Evolutionary conservation across 2,113 vertebrate genomes (phyloP).

Genomic region (Anas platyrhynchos): DNA sequence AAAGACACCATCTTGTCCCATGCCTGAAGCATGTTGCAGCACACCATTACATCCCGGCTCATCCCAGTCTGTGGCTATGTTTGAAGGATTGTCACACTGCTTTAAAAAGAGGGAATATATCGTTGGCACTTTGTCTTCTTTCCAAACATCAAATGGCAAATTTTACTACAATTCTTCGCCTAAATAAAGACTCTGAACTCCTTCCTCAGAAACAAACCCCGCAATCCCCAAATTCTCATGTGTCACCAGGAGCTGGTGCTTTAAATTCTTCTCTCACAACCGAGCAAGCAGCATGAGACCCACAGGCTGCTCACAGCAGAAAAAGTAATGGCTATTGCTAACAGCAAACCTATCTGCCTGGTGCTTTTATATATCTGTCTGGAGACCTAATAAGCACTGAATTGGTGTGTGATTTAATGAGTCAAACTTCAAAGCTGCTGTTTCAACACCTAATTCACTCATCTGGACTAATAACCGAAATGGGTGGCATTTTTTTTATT

Average conservation of each 20-base stretch:
- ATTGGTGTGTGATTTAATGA: slow-evolving; percentile 67
- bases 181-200: background rate
- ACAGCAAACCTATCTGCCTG: background rate
- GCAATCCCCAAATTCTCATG: rapidly evolving
- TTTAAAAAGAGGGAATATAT: background rate
- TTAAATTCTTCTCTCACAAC: background rate
- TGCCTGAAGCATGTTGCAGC: background rate
- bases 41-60: background rate
- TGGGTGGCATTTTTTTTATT: background rate
- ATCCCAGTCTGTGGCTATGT: no score
- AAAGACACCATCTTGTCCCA: background rate
- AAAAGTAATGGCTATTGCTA: background rate
- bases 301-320: background rate
- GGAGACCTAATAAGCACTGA: slow-evolving; percentile 48
- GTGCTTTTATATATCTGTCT: slow-evolving; percentile 23
- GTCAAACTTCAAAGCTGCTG: slow-evolving; percentile 5
- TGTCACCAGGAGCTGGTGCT: background rate
- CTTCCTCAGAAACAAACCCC: background rate
- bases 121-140: background rate
- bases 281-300: background rate
- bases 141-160: background rate
- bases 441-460: slow-evolving; percentile 67
- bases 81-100: background rate
- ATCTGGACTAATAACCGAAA: slow-evolving; percentile 58
- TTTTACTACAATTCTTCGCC: background rate